These are phyloP conservation scores for Coptodon bakossiorum DNA, from an alignment of 2,113 vertebrate species.

Conservation along the genomic window DNA sequence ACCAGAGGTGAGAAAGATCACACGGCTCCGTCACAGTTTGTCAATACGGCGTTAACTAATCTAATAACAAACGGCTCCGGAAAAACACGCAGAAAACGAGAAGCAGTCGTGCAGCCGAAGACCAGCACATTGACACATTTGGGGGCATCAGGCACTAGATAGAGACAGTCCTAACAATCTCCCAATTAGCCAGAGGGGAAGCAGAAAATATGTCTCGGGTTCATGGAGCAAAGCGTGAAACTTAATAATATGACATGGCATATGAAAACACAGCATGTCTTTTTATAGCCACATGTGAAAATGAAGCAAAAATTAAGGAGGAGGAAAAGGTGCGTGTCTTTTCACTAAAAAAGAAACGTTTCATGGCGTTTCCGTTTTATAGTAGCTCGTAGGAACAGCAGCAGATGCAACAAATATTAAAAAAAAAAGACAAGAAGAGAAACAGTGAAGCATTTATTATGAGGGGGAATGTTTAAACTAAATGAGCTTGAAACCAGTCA, in stretches of 20 bases:
- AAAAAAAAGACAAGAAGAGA: neutral
- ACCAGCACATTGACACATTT: slow-evolving; percentile 53
- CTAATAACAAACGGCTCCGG: slow-evolving; percentile 44
- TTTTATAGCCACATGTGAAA: slow-evolving; percentile 39
- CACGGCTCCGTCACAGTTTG: slow-evolving; percentile 33
- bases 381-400: neutral
- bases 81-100: slow-evolving; percentile 40
- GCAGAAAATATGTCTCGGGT: slow-evolving; percentile 46
- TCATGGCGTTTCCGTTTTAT: neutral
- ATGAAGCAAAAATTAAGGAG: neutral
- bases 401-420: slow-evolving; percentile 1
- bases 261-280: slow-evolving; percentile 32
- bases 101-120: slow-evolving; percentile 21
- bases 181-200: slow-evolving; percentile 56
- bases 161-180: slow-evolving; percentile 44
- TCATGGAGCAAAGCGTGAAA: slow-evolving; percentile 42
- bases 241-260: slow-evolving; percentile 50
- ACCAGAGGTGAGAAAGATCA: slow-evolving; percentile 36
- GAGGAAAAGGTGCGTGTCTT: neutral
- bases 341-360: neutral
- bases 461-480: neutral
- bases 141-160: slow-evolving; percentile 27
- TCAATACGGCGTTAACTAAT: slow-evolving; percentile 68
- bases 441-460: neutral
- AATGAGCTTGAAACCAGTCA: neutral